Base-by-base conservation (phyloP, 2,113 vertebrate genomes). In the Myotis yumanensis region DNA sequence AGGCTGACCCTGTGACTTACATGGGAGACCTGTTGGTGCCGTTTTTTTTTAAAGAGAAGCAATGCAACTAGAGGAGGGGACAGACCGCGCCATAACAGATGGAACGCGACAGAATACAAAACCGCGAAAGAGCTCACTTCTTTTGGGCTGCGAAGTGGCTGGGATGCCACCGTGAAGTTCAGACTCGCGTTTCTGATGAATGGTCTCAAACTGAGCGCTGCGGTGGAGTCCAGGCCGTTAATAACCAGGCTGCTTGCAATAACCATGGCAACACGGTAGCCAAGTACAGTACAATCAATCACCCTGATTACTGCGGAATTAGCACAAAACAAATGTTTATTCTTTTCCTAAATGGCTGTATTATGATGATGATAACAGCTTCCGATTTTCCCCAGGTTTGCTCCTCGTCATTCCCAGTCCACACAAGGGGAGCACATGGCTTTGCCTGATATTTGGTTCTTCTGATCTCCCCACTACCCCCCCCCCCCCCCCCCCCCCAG, bases 301-400 rank as follows among this genome's bases (percentile, higher is more conserved):
- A 98, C 97, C 96, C 97, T 98, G 98, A 98, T 98, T 98, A 98
- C 97, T 97, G 98, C 96, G 98, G 98, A 98, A 98, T 98, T 98
- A 98, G 84, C 97, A 98, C 98, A 98, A 98, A 98, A 98, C 98
- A 98, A 98, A 98, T 98, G 98, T 98, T 98, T 98, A 98, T 98
- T 98, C 93, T 95, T 97, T 98, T 98, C 94, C 97, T 98, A 98
- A 98, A 98, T 97, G 97, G 80, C 0, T 93, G 95, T 89, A 98
- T 98, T 98, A 98, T 97, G 66, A 96, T 87, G 90, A 97, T 96
- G 97, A 97, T 96, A 96, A 97, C 94, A 91, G 97, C 94, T 95
- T 97, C 97, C 97, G 95, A 93, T 96, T 96, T 98, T 95, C 64
- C 91, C 92, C 97, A 97, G 97, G 97, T 97, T 98, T 97, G 93